phyloP scores from a whole-genome alignment of 2,113 vertebrate species.

The Corythoichthys haematopterus region DNA sequence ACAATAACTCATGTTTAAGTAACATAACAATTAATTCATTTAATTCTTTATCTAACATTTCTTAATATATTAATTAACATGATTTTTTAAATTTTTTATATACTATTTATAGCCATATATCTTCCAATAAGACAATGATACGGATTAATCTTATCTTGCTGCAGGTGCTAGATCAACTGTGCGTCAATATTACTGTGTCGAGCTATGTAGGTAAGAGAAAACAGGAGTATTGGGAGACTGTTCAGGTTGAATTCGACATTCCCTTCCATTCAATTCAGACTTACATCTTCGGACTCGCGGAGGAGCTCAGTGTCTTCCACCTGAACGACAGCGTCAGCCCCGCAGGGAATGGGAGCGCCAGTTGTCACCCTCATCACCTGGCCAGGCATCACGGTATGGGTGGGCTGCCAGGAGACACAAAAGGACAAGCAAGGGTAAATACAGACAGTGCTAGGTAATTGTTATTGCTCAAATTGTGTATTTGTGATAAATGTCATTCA shows the following conservation, averaged over 20 bases:
- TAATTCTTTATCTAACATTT: too few relatives aligned
- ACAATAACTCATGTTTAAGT: too few relatives aligned
- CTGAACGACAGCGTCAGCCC: slow-evolving; percentile 96
- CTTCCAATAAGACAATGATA: neutral
- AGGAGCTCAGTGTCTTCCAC: slow-evolving; percentile 98
- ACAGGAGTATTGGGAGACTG: neutral
- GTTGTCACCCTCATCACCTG: slow-evolving; percentile 99
- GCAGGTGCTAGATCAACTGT: neutral
- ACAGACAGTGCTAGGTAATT: neutral
- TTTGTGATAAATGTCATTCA: neutral
- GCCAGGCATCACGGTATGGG: slow-evolving; percentile 98
- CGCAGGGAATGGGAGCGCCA: slow-evolving; percentile 97
- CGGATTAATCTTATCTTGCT: neutral
- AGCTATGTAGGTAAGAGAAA: neutral
- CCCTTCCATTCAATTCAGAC: slow-evolving; percentile 40
- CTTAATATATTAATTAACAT: too few relatives aligned
- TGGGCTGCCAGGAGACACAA: slow-evolving; percentile 75
- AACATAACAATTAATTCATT: too few relatives aligned
- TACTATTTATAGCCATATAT: neutral
- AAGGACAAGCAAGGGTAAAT: neutral
- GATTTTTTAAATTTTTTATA: neutral
- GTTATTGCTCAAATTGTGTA: neutral
- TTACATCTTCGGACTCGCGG: slow-evolving; percentile 96
- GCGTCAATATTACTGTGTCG: neutral
- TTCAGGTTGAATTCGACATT: neutral